phyloP scores from a whole-genome alignment of 2,113 vertebrate genomes.

The Lampris megalopsis region DNA sequence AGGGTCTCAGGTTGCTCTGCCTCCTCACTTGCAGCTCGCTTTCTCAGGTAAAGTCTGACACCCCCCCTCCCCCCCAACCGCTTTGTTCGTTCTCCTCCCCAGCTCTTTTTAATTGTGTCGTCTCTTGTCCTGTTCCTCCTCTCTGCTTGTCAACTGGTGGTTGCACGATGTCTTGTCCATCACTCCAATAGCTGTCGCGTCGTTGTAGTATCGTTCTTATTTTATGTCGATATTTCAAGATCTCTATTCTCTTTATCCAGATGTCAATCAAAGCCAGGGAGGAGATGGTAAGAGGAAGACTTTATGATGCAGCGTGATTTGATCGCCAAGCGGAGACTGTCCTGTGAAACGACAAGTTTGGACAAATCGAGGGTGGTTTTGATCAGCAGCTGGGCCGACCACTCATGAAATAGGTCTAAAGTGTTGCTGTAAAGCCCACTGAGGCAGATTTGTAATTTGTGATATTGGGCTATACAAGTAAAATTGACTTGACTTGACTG shows the following conservation, averaged over 20 bases:
- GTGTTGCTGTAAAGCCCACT: too few species aligned
- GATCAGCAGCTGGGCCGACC: slow-evolving; percentile 8
- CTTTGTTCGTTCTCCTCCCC: slow-evolving; percentile 27
- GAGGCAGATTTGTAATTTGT: too few species aligned
- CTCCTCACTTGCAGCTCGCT: slow-evolving; percentile 95
- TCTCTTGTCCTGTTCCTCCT: slow-evolving; percentile 39
- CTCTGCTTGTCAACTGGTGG: neutral
- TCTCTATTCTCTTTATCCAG: slow-evolving; percentile 60
- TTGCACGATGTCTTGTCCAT: slow-evolving; percentile 18
- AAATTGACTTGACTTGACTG: slow-evolving; percentile 4
- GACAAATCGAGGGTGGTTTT: slow-evolving; percentile 14
- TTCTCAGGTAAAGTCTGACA: slow-evolving; percentile 91
- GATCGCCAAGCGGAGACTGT: neutral
- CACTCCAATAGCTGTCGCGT: neutral
- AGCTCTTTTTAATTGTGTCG: slow-evolving; percentile 31
- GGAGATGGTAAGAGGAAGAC: slow-evolving; percentile 82
- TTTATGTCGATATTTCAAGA: neutral
- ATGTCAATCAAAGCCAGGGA: slow-evolving; percentile 82
- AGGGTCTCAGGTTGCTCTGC: slow-evolving; percentile 93
- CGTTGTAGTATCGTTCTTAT: neutral
- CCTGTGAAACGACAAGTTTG: neutral
- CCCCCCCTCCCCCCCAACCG: slow-evolving; percentile 34
- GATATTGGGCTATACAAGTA: too few species aligned
- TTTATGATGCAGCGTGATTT: slow-evolving; percentile 69
- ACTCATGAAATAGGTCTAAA: slow-evolving; percentile 8